Evolutionary conservation across 2,888 invertebrate species (phyloP), one percentile per base, ranked within the genome.

Genomic region (Platycheirus rosarum): DNA sequence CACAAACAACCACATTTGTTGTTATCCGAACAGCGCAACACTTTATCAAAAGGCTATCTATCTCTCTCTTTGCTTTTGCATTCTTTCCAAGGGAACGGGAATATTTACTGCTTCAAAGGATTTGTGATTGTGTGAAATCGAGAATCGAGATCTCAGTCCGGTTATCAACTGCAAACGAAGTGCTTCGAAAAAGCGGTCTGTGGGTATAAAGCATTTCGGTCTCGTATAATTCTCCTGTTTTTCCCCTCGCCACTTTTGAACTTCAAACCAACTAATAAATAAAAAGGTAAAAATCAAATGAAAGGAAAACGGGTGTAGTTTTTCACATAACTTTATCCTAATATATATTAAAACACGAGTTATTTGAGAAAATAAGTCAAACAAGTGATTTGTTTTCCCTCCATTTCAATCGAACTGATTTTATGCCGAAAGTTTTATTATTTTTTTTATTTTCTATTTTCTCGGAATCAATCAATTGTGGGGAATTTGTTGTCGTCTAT

Each of bases 161-260:
- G 80, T 80, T 75, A 80, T 80, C 60, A 80, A 80, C 75, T 70
- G 80, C 75, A 65, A 80, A 40, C 60, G 37, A 32, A 66, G 70
- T 70, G 75, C 65, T 70, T 16, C 44, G 46, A 14, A 23, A 5
- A 18, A 66, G 63, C 49, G 70, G 60, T 40, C 51, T 68, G 79
- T 75, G 62, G 13, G 63, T 63, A 53, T 49, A 20, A 23, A 74
- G 57, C 55, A 63, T 74, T 63, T 69, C 44, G 79, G 40, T 79
- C 62, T 68, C 62, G 68, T 68, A 73, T 51, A 46, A n/a, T 73
- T 69, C 77, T 65, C 71, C 49, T 66, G 44, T 71, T 65, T 55
- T 55, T 44, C 51, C 71, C 62, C 69, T 49, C 77, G 23, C 57
- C 23, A 13, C 26, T 48, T 35, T 46, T 35, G 32, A 32, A 63